Percentiles rank a stretch among this genome's conserved stretches.
These are phyloP conservation scores for Aeoliscus strigatus DNA, from an alignment of 2,797 vertebrate genomes.

Conservation along the genomic window DNA sequence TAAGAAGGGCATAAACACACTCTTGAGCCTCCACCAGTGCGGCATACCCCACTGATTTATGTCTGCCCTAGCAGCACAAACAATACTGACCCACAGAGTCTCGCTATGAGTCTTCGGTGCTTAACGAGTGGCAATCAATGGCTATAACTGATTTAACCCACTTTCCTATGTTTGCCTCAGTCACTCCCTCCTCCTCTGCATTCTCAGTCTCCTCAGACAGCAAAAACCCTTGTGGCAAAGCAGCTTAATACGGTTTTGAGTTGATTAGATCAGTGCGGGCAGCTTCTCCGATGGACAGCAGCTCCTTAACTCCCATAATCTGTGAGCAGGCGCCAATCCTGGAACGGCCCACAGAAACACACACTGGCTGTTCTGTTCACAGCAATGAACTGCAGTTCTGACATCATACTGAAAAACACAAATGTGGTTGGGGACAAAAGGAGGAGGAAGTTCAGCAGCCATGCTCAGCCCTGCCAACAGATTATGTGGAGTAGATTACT, in stretches of 20 bases:
- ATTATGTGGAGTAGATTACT: conserved; percentile 7
- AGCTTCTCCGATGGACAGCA: conserved; percentile 56
- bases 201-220: conserved; percentile 42
- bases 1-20: too few relatives aligned
- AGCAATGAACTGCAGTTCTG: conserved; percentile 25
- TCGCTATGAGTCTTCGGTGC: conserved; percentile 14
- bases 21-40: too few relatives aligned
- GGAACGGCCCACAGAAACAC: conserved; percentile 17
- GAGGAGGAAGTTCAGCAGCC: too few relatives aligned
- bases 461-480: too few relatives aligned
- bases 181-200: conserved; percentile 12
- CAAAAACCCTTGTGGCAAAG: conserved; percentile 56
- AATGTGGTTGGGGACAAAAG: conserved; percentile 17
- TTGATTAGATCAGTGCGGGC: conserved; percentile 75
- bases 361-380: conserved; percentile 30
- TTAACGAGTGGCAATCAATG: conserved; percentile 48
- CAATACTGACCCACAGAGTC: conserved; percentile 14
- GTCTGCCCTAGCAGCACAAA: too few relatives aligned
- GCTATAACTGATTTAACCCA: conserved; percentile 56
- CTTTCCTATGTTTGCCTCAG: conserved; percentile 27
- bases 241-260: conserved; percentile 68
- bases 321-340: conserved; percentile 29
- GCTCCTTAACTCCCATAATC: conserved; percentile 66
- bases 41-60: too few relatives aligned
- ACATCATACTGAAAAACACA: conserved; percentile 28